Conservation (phyloP, 2,888 invertebrate genomes). For the Ophion ellenae region DNA sequence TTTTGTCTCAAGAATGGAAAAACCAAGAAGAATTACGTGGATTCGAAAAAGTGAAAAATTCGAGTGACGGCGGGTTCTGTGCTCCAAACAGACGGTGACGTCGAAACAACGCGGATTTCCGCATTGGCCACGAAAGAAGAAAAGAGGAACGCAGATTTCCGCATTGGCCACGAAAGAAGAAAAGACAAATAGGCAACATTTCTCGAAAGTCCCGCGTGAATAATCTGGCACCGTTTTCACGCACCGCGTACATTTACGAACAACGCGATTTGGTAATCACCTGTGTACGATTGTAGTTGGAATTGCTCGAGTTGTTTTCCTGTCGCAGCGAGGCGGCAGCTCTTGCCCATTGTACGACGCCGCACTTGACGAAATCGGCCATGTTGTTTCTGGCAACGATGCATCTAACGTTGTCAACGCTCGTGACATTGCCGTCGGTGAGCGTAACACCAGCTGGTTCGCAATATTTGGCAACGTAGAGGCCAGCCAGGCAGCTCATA, state of each 20-base stretch:
- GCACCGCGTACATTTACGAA: neutral
- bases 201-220: neutral
- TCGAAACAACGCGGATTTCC: too few species aligned
- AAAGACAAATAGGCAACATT: too few species aligned
- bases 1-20: too few species aligned
- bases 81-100: too few species aligned
- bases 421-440: slow-evolving; percentile 91
- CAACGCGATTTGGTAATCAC: slow-evolving; percentile 67
- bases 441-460: slow-evolving; percentile 87
- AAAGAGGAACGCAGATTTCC: too few species aligned
- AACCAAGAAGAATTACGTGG: too few species aligned
- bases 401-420: slow-evolving; percentile 89
- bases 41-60: too few species aligned
- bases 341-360: slow-evolving; percentile 81
- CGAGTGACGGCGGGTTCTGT: too few species aligned
- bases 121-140: too few species aligned
- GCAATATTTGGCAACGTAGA: slow-evolving; percentile 89
- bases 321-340: slow-evolving; percentile 77
- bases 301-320: slow-evolving; percentile 66
- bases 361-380: slow-evolving; percentile 84
- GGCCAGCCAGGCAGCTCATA: slow-evolving; percentile 92
- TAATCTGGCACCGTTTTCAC: neutral
- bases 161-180: too few species aligned
- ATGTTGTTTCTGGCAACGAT: slow-evolving; percentile 88
- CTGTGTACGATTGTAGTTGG: slow-evolving; percentile 73